Percentiles rank a stretch among this genome's conserved stretches.
phyloP scores from a whole-genome alignment of 2,888 invertebrate species.

The Lapara coniferarum region DNA sequence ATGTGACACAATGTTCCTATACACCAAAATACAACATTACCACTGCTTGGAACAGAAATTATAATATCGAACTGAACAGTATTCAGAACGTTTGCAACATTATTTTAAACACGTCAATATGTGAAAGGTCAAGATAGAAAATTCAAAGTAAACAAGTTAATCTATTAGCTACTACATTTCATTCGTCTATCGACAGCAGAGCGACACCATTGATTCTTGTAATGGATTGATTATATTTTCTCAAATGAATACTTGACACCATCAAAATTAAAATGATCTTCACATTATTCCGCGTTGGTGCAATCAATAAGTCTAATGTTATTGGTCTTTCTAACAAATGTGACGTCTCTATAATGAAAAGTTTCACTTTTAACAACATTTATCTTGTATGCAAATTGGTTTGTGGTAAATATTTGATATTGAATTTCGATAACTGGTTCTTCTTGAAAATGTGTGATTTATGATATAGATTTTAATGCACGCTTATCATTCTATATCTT shows the following conservation, averaged over 20 bases:
- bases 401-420: neutral
- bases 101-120: neutral
- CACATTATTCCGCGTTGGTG: neutral
- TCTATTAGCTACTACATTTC: constrained; percentile 17
- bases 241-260: constrained; percentile 44
- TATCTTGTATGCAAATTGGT: constrained; percentile 15
- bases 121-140: constrained; percentile 8
- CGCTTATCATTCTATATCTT: neutral
- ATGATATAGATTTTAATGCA: neutral
- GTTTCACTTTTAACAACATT: constrained; percentile 20
- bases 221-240: constrained; percentile 49
- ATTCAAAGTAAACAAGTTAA: constrained; percentile 9
- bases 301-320: neutral
- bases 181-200: constrained; percentile 34
- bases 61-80: no score
- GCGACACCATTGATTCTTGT: constrained; percentile 35
- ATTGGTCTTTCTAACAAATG: constrained; percentile 30
- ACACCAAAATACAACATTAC: no score
- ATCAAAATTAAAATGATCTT: neutral
- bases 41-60: no score
- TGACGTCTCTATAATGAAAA: constrained; percentile 28
- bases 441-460: constrained; percentile 7
- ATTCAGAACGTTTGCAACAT: no score
- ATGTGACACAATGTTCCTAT: no score
- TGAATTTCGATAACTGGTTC: neutral